phyloP scores from a whole-genome alignment of 2,888 invertebrate species.

The Drosophila helvetica region DNA sequence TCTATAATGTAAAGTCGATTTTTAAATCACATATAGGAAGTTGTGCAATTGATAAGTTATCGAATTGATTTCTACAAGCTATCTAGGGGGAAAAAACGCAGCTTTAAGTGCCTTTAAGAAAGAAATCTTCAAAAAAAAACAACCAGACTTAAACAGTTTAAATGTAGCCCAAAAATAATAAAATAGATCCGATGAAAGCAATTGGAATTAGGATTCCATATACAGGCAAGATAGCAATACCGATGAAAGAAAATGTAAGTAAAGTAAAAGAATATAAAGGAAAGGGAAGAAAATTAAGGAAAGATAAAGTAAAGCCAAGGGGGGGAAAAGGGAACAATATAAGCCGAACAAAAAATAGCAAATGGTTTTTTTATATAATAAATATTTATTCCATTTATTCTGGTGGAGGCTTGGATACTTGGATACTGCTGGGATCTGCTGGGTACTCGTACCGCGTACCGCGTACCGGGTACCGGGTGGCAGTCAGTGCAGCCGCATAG shows the following conservation, averaged over 20 bases:
- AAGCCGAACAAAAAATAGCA: slow-evolving; percentile 29
- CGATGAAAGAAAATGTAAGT: background rate
- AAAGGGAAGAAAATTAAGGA: background rate
- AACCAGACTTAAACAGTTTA: background rate
- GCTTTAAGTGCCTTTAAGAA: no score
- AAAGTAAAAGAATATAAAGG: background rate
- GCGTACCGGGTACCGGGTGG: no score
- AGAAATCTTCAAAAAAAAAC: background rate
- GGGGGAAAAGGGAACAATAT: slow-evolving; percentile 17
- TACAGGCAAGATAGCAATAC: background rate
- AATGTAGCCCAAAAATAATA: background rate
- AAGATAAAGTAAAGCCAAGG: background rate
- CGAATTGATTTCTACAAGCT: no score
- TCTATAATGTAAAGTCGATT: background rate
- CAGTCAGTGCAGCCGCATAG: slow-evolving; percentile 80
- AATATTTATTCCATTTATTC: slow-evolving; percentile 65
- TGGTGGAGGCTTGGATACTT: slow-evolving; percentile 10
- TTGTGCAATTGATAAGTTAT: no score
- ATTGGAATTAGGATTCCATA: slow-evolving; percentile 1
- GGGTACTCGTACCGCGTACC: slow-evolving; percentile 9
- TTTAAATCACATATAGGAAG: no score
- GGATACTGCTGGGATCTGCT: slow-evolving; percentile 18
- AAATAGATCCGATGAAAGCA: slow-evolving; percentile 10
- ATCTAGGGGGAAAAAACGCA: no score
- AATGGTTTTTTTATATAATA: slow-evolving; percentile 36